phyloP scores from a whole-genome alignment of 2,888 invertebrate genomes.

The Mythimna ferrago region DNA sequence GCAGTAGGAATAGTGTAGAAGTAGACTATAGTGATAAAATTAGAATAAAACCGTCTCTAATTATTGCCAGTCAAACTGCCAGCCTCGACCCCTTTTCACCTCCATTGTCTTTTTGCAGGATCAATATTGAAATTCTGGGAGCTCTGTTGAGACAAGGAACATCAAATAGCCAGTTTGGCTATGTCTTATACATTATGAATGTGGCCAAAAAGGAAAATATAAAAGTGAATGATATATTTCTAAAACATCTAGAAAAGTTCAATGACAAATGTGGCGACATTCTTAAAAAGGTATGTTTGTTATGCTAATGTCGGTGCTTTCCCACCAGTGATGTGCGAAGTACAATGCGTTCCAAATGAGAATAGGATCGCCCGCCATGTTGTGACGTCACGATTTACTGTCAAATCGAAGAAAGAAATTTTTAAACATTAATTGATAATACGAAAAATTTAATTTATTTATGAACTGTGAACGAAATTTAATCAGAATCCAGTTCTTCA shows the following conservation, averaged over 20 bases:
- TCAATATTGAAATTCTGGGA: slow-evolving; percentile 94
- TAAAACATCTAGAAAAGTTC: slow-evolving; percentile 92
- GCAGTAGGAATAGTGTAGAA: too few species aligned
- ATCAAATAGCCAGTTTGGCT: slow-evolving; percentile 91
- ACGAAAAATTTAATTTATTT: too few species aligned
- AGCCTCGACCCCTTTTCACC: not conserved
- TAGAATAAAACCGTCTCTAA: not conserved
- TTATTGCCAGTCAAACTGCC: not conserved
- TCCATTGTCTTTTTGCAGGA: slow-evolving; percentile 83
- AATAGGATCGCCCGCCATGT: too few species aligned
- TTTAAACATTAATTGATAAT: too few species aligned
- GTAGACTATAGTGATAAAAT: too few species aligned
- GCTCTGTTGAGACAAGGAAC: slow-evolving; percentile 93
- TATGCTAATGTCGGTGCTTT: not conserved
- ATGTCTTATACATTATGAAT: slow-evolving; percentile 93
- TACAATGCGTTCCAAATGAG: too few species aligned
- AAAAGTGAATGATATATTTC: slow-evolving; percentile 91
- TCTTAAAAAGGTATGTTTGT: slow-evolving; percentile 81
- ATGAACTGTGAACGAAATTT: too few species aligned
- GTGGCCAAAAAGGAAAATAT: slow-evolving; percentile 91
- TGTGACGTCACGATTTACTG: too few species aligned
- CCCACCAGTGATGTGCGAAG: not conserved
- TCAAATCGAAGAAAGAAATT: too few species aligned
- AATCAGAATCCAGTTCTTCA: too few species aligned
- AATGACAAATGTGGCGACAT: slow-evolving; percentile 89